Base-by-base conservation (phyloP, 2,888 invertebrate genomes). In the Orthonevra nobilis region DNA sequence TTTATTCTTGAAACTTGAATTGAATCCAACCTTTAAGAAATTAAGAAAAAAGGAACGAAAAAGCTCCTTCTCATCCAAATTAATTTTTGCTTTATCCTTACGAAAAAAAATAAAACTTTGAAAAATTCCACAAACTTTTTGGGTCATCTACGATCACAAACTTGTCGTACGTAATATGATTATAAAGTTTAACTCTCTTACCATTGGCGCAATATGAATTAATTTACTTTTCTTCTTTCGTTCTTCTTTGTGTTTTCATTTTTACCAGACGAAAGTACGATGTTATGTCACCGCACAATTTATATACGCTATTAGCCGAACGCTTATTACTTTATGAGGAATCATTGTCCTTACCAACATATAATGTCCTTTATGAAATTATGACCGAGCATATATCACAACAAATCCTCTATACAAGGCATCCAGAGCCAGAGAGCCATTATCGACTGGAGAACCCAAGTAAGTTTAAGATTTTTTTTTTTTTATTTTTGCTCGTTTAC, bases 361-460 rank as follows among this genome's bases (percentile, higher is more conserved):
- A 99, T 92, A 99, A 99, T 91, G 98, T 97, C 81, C 93, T 99
- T 50, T 99, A 97, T 90, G 99, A 99, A 92, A 95, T 98, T 87
- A 93, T 99, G 91, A 98, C 98, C 2, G 99, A 99, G 89, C 96
- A 97, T 86, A 97, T 99, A 83, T 96, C 96, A 82, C 96, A 97
- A 87, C 97, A 97, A 90, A 96, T 98, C 84, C 91, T 96, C 52
- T 97, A 97, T 88, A 95, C 96, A 26, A 94, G 95, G 86, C 98
- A 98, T 89, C 94, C 97, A 0, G 98, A 98, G 88, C 97, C 98
- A 10, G 98, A 98, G 90, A 95, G 95, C 81, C 96, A 96, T 88
- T 97, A 95, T 90, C 92, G 97, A 69, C 91, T 99, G 52, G 98
- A 99, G 90, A 98, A 98, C 90, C 97, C 98, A 84, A 97, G 97